A percentile compares a stretch with the other conserved stretches of the same genome.
These are phyloP conservation scores for Bambusicola thoracicus DNA, from an alignment of 2,113 vertebrate species.

Conservation along the genomic window DNA sequence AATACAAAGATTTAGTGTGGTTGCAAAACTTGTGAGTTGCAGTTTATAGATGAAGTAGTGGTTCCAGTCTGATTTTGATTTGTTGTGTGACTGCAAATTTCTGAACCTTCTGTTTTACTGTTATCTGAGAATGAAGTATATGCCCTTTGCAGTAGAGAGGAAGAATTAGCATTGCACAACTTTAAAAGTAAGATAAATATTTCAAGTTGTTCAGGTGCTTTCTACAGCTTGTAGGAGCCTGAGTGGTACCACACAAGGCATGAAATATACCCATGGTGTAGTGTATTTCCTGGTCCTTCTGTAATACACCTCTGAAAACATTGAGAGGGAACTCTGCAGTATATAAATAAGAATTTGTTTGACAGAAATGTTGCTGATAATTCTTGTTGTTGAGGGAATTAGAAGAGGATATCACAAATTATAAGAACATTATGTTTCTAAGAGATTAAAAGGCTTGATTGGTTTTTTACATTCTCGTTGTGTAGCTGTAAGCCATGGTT, in stretches of 20 bases:
- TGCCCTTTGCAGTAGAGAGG: rapidly evolving
- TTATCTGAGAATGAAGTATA: neutral
- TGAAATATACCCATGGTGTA: neutral
- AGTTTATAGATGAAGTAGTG: neutral
- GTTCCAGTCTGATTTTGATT: neutral
- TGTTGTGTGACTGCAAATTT: neutral
- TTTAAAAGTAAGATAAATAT: neutral
- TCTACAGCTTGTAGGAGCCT: neutral
- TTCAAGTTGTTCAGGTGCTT: neutral
- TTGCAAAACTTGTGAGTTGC: neutral
- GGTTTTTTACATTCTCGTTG: neutral
- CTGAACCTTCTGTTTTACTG: neutral
- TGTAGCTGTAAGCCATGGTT: neutral
- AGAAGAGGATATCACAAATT: neutral
- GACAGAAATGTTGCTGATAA: neutral
- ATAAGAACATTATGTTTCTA: neutral
- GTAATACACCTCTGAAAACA: neutral
- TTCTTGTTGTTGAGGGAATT: neutral
- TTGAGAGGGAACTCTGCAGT: neutral
- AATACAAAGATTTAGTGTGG: neutral
- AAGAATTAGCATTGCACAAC: neutral
- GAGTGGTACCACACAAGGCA: neutral
- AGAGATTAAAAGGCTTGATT: neutral
- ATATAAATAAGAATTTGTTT: neutral
- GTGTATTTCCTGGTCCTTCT: neutral